Evolutionary conservation across 2,888 invertebrate species (phyloP).

Genomic region (Cryptocheilus praepositus): DNA sequence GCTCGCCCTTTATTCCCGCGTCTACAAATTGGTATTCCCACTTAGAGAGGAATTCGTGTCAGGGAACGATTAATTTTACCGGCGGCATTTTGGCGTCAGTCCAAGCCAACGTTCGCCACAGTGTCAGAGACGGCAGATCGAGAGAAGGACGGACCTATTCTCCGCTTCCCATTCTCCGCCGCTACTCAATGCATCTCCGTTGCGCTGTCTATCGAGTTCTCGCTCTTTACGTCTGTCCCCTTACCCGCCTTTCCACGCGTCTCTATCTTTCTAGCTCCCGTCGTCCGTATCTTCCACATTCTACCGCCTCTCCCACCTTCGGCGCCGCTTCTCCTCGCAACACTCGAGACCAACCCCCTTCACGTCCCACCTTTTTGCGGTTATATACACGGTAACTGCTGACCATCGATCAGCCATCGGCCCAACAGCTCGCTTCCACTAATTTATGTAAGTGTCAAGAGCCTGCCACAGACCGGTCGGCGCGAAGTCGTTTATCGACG

Average conservation of each 20-base stretch:
- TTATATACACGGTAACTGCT: conserved; percentile 24
- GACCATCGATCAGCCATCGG: conserved; percentile 24
- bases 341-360: neutral
- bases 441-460: conserved; percentile 26
- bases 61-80: conserved; percentile 70
- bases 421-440: conserved; percentile 15
- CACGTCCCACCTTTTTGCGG: conserved; percentile 2
- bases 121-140: conserved; percentile 33
- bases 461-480: conserved; percentile 3
- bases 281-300: neutral
- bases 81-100: conserved; percentile 63
- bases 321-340: neutral
- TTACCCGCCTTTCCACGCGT: neutral
- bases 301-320: neutral
- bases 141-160: conserved; percentile 34
- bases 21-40: conserved; percentile 68
- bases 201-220: neutral
- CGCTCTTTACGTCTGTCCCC: neutral
- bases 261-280: neutral
- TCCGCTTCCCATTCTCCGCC: neutral
- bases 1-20: conserved; percentile 25
- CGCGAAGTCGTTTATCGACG: neutral
- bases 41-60: conserved; percentile 69
- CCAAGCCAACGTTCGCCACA: conserved; percentile 50
- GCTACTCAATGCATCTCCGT: conserved; percentile 6